Evolutionary conservation across 2,888 invertebrate genomes (phyloP).

Genomic region (Platycheirus rosarum): DNA sequence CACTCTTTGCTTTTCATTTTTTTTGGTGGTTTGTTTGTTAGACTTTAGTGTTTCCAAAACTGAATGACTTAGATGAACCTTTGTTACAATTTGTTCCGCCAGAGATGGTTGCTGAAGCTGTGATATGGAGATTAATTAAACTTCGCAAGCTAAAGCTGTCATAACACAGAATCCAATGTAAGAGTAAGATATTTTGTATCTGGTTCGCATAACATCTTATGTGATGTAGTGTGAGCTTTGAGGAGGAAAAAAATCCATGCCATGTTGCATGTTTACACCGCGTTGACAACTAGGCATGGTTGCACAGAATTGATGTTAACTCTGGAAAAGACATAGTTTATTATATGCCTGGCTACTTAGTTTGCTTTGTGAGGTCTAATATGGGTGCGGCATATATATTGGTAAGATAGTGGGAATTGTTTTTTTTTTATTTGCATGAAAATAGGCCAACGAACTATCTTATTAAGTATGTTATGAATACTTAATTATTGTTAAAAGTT

Average conservation of each 20-base stretch:
- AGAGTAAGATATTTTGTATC: slow-evolving; percentile 7
- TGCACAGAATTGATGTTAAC: slow-evolving; percentile 14
- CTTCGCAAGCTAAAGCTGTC: neutral
- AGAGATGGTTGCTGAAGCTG: neutral
- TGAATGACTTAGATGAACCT: neutral
- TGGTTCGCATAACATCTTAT: slow-evolving; percentile 21
- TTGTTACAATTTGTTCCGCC: neutral
- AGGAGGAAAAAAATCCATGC: slow-evolving; percentile 12
- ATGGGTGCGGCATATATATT: slow-evolving; percentile 6
- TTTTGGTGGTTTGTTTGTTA: neutral
- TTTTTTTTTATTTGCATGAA: neutral
- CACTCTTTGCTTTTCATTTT: slow-evolving; percentile 26
- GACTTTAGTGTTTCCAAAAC: neutral
- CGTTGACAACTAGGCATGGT: slow-evolving; percentile 27
- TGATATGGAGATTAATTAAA: neutral
- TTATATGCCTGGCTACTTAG: neutral
- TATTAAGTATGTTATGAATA: neutral
- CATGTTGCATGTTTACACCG: slow-evolving; percentile 36
- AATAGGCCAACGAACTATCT: neutral
- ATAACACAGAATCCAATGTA: slow-evolving; percentile 11
- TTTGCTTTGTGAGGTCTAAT: neutral
- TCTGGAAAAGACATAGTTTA: neutral
- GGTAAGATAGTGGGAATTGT: neutral
- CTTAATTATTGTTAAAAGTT: too few species aligned
- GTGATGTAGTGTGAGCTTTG: slow-evolving; percentile 6